A percentile compares a stretch with the other conserved stretches of the same genome.
Conservation (phyloP, 2,797 vertebrate genomes). For the Cichlasoma orientale region DNA sequence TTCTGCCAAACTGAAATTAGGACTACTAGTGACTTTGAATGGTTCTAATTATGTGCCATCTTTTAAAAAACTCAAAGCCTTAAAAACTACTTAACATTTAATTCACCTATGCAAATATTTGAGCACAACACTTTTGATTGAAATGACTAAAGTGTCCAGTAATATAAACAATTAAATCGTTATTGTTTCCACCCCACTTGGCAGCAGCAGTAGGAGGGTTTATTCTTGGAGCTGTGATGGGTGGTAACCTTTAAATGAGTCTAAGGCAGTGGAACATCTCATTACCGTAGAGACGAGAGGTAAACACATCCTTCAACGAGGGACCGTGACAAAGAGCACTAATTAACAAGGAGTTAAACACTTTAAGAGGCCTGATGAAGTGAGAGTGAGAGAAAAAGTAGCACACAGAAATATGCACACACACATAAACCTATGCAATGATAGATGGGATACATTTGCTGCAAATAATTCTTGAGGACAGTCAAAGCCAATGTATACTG, state of each 20-base stretch:
- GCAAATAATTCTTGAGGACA: not conserved
- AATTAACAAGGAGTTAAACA: constrained; percentile 67
- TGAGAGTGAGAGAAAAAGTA: not conserved
- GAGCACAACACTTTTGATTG: not conserved
- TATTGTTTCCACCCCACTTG: constrained; percentile 6
- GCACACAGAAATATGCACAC: not conserved
- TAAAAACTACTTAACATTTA: not conserved
- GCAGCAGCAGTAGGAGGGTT: constrained; percentile 13
- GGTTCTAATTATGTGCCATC: not conserved
- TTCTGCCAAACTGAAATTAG: not conserved
- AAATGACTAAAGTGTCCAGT: not conserved
- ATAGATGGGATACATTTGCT: not conserved
- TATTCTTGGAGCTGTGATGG: constrained; percentile 35
- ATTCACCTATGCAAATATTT: not conserved
- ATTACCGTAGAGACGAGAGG: constrained; percentile 62
- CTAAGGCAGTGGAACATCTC: constrained; percentile 58
- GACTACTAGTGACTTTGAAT: not conserved
- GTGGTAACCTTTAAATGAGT: constrained; percentile 62
- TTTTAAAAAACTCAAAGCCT: not conserved
- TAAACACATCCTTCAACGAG: constrained; percentile 60
- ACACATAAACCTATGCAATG: not conserved
- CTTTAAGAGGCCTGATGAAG: constrained; percentile 37
- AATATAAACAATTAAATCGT: not conserved
- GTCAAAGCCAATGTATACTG: not conserved
- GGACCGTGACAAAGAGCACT: constrained; percentile 50